Conservation (phyloP, 2,797 vertebrate genomes). For the Catamblyrhynchus diadema region DNA sequence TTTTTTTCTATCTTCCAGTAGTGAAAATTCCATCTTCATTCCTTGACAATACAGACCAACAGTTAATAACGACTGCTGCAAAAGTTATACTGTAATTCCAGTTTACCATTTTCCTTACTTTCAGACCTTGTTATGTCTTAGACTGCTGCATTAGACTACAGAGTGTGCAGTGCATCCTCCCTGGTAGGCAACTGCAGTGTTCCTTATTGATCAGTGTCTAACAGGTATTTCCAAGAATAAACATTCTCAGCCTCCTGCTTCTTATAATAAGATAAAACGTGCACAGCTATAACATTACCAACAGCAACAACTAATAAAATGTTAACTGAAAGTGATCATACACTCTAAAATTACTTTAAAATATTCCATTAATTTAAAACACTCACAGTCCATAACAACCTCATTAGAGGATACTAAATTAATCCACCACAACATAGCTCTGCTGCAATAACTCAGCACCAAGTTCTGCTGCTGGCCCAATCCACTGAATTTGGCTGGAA, state of each 20-base stretch:
- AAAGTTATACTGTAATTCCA: neutral
- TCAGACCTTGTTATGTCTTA: neutral
- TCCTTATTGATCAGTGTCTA: neutral
- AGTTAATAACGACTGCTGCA: neutral
- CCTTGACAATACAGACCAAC: neutral
- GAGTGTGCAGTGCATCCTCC: neutral
- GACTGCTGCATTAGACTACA: neutral
- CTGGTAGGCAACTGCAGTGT: neutral
- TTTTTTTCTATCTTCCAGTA: neutral
- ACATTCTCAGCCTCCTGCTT: neutral
- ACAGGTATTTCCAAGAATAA: neutral
- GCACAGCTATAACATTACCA: neutral
- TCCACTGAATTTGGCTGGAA: neutral
- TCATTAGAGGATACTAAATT: neutral
- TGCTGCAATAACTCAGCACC: neutral
- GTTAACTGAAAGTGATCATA: neutral
- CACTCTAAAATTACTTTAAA: neutral
- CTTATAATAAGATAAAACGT: neutral
- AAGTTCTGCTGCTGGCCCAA: neutral
- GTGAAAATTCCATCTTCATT: neutral
- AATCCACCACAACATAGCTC: neutral
- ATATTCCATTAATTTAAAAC: neutral
- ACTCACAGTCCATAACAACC: neutral
- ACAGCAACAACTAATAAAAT: neutral
- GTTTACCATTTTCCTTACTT: neutral